Evolutionary conservation across 2,797 vertebrate species (phyloP), one percentile per base, ranked within the genome.

Genomic region (Poeciliopsis turneri): DNA sequence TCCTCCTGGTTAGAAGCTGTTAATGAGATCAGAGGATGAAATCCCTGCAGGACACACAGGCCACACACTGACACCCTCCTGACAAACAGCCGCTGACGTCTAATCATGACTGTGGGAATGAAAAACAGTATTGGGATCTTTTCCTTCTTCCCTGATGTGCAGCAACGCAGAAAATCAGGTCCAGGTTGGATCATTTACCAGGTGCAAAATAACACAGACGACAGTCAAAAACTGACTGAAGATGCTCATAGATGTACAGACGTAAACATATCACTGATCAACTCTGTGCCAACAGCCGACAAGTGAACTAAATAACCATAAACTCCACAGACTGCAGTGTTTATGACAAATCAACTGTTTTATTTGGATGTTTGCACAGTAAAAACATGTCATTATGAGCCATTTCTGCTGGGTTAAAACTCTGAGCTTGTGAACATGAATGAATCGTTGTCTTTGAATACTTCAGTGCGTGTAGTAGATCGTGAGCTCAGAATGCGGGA

Each of bases 11-110:
- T 41, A 28, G 23, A 10, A 41, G 45, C 9, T 57, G 55, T 66
- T 53, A 45, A 75, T 72, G 55, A 75, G 73, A 78, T 78, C 77
- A 72, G 57, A 53, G 25, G 10, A 39, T 57, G 11, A 55, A 79
- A 76, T 72, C 68, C 55, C 76, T 78, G 66, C 66, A 61, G 72
- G 46, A n/a, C 30, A 51, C 23, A 13, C 28, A 13, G 47, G 51
- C 61, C n/a, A 47, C 16, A 43, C 25, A 46, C 39, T 53, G 74
- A 80, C 33, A 10, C 36, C 20, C 33, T 30, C 0, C 64, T 68
- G n/a, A 73, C 36, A 66, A 23, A 30, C 46, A 71, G 41, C 71
- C 23, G 46, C 4, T 23, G 25, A 53, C 18, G 2, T 7, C 33
- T 45, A 49, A 18, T 11, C 9, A 33, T 12, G 46, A 49, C 18